Conservation (phyloP, 2,113 vertebrate genomes). For the Oryzias woworae region DNA sequence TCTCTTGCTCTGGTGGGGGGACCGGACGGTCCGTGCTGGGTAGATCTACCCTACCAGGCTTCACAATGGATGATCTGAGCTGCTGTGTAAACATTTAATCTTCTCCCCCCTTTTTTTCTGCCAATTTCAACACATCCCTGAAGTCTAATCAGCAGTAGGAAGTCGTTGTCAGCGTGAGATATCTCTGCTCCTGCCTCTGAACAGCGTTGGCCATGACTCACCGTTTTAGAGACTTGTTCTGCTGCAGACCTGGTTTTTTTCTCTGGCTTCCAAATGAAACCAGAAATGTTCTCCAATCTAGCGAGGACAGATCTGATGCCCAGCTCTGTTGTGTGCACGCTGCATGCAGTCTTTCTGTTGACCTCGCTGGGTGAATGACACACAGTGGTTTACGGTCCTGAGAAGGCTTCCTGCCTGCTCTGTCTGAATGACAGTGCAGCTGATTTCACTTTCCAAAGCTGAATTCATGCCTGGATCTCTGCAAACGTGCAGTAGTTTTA, state of each 20-base stretch:
- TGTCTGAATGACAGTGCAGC: constrained; percentile 1
- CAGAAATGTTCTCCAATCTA: constrained; percentile 11
- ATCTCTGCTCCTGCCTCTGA: constrained; percentile 21
- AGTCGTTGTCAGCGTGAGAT: constrained; percentile 41
- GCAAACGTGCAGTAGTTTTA: constrained; percentile 1
- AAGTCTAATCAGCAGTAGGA: constrained; percentile 44
- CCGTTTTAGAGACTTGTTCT: constrained; percentile 25
- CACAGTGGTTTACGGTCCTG: constrained; percentile 38
- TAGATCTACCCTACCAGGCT: constrained; percentile 45
- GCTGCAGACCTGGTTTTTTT: neutral
- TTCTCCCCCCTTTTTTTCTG: neutral
- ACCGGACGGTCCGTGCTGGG: constrained; percentile 33
- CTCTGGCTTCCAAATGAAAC: neutral
- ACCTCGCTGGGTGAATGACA: constrained; percentile 34
- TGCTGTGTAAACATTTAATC: constrained; percentile 71
- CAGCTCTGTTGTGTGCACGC: constrained; percentile 8
- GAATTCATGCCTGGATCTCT: constrained; percentile 6
- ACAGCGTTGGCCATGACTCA: constrained; percentile 31
- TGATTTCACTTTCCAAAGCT: neutral
- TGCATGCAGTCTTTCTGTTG: constrained; percentile 56
- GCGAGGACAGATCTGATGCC: constrained; percentile 35
- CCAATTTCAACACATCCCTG: constrained; percentile 40
- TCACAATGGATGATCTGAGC: constrained; percentile 67
- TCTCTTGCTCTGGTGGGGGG: constrained; percentile 39
- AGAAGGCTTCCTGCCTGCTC: constrained; percentile 13